Evolutionary conservation across 1,140 invertebrate genomes (phyloP).

Genomic region (Conus ventricosus): DNA sequence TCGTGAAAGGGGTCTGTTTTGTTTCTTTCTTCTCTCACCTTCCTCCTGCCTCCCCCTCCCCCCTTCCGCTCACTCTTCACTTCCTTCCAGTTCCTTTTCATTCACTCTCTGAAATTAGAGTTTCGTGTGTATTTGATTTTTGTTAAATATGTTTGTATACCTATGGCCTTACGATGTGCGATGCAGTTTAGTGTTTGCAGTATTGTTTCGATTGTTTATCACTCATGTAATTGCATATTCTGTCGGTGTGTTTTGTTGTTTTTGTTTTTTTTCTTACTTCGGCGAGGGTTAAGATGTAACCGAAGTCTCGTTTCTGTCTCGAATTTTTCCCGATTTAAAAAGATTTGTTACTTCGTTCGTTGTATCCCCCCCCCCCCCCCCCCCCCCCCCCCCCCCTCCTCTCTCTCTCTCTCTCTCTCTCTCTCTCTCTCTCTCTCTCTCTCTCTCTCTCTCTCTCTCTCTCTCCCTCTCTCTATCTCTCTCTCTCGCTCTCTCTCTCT

Average conservation of each 20-base stretch:
- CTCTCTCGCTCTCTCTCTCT: no score
- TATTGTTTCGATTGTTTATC: neutral
- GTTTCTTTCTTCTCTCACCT: no score
- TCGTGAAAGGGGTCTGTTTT: no score
- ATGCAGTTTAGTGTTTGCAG: no score
- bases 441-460: neutral
- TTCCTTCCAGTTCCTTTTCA: neutral
- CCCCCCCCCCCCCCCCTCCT: no score
- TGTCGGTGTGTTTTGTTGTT: neutral
- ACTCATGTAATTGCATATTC: neutral
- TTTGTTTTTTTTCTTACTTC: neutral
- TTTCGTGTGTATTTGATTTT: no score
- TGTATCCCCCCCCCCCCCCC: no score
- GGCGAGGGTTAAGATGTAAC: no score
- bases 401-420: neutral
- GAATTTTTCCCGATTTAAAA: neutral
- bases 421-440: neutral
- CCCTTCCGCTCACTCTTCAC: neutral
- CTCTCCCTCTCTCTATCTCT: neutral
- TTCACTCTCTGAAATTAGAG: neutral
- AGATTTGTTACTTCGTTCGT: neutral
- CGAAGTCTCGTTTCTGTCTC: neutral
- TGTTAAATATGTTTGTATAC: no score
- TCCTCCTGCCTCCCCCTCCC: no score
- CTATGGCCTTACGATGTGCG: no score